Conservation (phyloP, 2,888 invertebrate genomes). For the Nymphalis c-album region DNA sequence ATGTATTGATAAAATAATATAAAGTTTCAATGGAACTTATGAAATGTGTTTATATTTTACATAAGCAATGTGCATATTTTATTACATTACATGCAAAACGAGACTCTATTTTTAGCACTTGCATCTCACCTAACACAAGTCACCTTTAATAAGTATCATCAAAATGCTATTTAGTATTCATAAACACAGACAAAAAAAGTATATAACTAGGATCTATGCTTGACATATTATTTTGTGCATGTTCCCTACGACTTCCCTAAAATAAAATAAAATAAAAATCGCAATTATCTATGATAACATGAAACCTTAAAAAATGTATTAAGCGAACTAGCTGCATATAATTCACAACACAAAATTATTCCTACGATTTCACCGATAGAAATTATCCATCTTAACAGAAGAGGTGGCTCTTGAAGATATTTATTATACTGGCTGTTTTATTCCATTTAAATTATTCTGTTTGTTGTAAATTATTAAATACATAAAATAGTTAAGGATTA, state of each 20-base stretch:
- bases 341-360: slow-evolving; percentile 3
- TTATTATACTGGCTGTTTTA: too few species aligned
- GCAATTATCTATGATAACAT: neutral
- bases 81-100: neutral
- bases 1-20: too few species aligned
- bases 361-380: too few species aligned
- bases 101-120: slow-evolving; percentile 8
- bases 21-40: too few species aligned
- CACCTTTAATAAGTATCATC: slow-evolving; percentile 4
- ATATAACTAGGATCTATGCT: slow-evolving; percentile 1
- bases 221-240: neutral
- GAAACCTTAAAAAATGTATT: neutral
- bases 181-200: neutral
- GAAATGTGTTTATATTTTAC: neutral
- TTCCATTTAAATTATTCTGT: neutral
- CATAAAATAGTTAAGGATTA: neutral
- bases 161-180: neutral
- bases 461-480: neutral
- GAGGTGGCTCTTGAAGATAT: too few species aligned
- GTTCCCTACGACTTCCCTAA: neutral
- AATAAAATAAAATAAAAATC: neutral
- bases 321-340: slow-evolving; percentile 1
- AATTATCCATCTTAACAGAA: too few species aligned
- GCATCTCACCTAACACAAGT: slow-evolving; percentile 3
- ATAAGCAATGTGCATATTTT: neutral